Conservation (phyloP, 2,888 invertebrate genomes). For the Tholera decimalis region DNA sequence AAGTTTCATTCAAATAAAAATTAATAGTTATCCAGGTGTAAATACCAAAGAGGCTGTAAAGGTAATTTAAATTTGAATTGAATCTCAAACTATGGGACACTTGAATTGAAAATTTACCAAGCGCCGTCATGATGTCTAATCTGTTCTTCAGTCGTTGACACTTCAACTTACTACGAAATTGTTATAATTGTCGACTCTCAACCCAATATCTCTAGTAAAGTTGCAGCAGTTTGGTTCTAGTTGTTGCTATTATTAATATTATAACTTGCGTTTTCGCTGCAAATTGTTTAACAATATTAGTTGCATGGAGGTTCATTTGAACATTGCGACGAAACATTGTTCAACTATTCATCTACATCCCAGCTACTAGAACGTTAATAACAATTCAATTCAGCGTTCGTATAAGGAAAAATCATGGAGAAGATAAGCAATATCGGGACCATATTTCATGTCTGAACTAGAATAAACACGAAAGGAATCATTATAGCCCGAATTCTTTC, state of each 20-base stretch:
- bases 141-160: slow-evolving; percentile 74
- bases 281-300: slow-evolving; percentile 3
- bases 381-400: slow-evolving; percentile 11
- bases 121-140: slow-evolving; percentile 74
- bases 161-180: slow-evolving; percentile 80
- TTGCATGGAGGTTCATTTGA: slow-evolving; percentile 5
- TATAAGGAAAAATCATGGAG: slow-evolving; percentile 64
- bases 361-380: slow-evolving; percentile 16
- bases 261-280: slow-evolving; percentile 12
- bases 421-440: slow-evolving; percentile 56
- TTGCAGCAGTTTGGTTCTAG: slow-evolving; percentile 75
- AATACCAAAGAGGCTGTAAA: slow-evolving; percentile 62
- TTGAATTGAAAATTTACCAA: slow-evolving; percentile 70
- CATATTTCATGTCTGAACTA: slow-evolving; percentile 40
- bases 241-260: slow-evolving; percentile 58
- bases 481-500: slow-evolving; percentile 32
- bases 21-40: slow-evolving; percentile 54
- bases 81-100: slow-evolving; percentile 63
- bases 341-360: slow-evolving; percentile 1
- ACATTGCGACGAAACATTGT: background rate
- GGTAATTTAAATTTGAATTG: slow-evolving; percentile 73
- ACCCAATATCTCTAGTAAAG: slow-evolving; percentile 82
- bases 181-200: slow-evolving; percentile 79
- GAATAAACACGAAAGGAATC: slow-evolving; percentile 49
- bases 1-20: slow-evolving; percentile 30